These are phyloP conservation scores for Beroe forskalii DNA, from an alignment of 37 sponge, comb jelly and placozoan species.

Conservation along the genomic window DNA sequence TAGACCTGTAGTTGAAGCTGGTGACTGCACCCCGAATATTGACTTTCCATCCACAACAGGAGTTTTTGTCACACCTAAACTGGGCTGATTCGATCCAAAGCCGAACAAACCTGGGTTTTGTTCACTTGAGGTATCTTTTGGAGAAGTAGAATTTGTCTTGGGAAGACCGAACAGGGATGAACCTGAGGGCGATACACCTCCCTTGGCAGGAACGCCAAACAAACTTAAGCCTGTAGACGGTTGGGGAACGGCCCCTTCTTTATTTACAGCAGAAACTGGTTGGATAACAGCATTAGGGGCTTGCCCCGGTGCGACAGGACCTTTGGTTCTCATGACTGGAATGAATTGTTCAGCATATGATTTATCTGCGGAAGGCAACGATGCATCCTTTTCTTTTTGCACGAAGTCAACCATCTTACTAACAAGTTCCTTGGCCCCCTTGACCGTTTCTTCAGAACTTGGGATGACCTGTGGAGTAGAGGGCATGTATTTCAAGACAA, in stretches of 20 bases:
- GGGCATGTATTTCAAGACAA: slow-evolving; percentile 36
- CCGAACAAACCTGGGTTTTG: slow-evolving; percentile 10
- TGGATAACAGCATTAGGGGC: slow-evolving; percentile 60
- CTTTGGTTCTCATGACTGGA: slow-evolving; percentile 59
- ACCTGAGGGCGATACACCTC: background rate
- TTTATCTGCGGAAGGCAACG: background rate
- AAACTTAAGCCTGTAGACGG: background rate
- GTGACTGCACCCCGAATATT: background rate
- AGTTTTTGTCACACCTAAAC: background rate
- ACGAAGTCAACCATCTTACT: slow-evolving; percentile 54
- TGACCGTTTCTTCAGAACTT: slow-evolving; percentile 55
- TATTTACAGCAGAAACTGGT: slow-evolving; percentile 3
- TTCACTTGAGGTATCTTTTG: background rate
- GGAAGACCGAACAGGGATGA: slow-evolving; percentile 20
- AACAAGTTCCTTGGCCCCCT: slow-evolving; percentile 32
- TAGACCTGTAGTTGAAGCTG: background rate
- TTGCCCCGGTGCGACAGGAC: slow-evolving; percentile 42
- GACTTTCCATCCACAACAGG: slow-evolving; percentile 26
- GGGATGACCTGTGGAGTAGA: slow-evolving; percentile 34
- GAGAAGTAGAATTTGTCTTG: slow-evolving; percentile 20
- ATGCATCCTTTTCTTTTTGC: slow-evolving; percentile 20
- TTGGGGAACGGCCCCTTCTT: background rate
- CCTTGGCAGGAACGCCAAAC: background rate
- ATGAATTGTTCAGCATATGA: slow-evolving; percentile 11
- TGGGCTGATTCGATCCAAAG: background rate